A percentile compares a stretch with the other conserved stretches of the same genome.
Conservation (phyloP, 2,888 invertebrate species). For the Alviniconcha strummeri region DNA sequence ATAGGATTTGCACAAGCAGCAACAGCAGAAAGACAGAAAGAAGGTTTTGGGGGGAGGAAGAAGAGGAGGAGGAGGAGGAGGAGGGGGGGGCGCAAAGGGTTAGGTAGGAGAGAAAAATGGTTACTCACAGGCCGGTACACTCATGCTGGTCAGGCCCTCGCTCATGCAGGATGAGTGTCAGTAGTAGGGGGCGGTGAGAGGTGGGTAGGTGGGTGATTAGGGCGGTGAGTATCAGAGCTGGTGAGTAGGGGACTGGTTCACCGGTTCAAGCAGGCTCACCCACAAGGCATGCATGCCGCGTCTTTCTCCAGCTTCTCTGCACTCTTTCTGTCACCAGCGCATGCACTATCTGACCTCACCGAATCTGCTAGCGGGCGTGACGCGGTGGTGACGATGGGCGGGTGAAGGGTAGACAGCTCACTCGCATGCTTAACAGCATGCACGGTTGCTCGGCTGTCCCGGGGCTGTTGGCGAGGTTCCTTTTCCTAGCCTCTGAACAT, state of each 20-base stretch:
- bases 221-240: conserved; percentile 19
- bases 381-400: too few relatives aligned
- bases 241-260: background rate
- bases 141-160: conserved; percentile 12
- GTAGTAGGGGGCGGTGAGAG: conserved; percentile 10
- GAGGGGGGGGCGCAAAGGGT: too few relatives aligned
- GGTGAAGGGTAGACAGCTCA: too few relatives aligned
- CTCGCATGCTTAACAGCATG: background rate
- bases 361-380: background rate
- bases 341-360: conserved; percentile 24
- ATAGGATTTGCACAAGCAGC: too few relatives aligned
- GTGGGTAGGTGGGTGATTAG: conserved; percentile 9
- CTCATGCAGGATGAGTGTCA: conserved; percentile 23
- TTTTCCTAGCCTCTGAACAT: conserved; percentile 2
- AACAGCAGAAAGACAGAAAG: too few relatives aligned
- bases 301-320: background rate
- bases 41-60: too few relatives aligned
- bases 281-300: conserved; percentile 71
- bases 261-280: conserved; percentile 17
- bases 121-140: conserved; percentile 22
- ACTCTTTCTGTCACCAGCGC: background rate
- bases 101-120: background rate
- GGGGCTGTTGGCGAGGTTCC: too few relatives aligned
- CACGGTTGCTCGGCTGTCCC: background rate
- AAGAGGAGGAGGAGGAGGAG: too few relatives aligned